Evolutionary conservation across 2,888 invertebrate species (phyloP).

Genomic region (Oxyscelio sp.): DNA sequence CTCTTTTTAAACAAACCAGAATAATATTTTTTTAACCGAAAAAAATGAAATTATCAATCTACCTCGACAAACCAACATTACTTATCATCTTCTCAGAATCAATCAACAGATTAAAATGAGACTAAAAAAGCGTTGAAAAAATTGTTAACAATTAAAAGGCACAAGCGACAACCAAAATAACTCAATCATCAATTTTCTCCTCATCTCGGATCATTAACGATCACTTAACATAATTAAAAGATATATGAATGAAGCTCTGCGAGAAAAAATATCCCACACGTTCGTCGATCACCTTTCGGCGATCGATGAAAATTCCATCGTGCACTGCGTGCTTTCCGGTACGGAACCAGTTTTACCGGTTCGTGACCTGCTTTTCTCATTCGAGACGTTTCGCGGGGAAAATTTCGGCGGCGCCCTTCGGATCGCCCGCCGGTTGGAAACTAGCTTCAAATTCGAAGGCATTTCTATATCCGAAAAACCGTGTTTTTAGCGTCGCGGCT

Average conservation of each 20-base stretch:
- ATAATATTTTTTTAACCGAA: no score
- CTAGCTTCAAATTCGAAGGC: not conserved
- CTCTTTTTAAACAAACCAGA: no score
- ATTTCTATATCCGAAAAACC: no score
- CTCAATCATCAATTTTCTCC: no score
- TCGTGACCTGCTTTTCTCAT: slow-evolving; percentile 40
- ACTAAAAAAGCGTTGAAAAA: no score
- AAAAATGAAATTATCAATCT: no score
- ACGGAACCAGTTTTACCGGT: slow-evolving; percentile 69
- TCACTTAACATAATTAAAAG: not conserved
- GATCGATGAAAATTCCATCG: slow-evolving; percentile 56
- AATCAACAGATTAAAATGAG: no score
- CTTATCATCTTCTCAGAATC: no score
- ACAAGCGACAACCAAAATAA: no score
- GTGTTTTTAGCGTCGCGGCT: no score
- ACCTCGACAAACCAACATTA: no score
- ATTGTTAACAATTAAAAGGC: no score
- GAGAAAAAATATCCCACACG: not conserved
- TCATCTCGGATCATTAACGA: not conserved
- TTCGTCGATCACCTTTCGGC: not conserved
- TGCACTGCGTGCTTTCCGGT: slow-evolving; percentile 49
- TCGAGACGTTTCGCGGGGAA: slow-evolving; percentile 20
- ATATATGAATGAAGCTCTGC: not conserved
- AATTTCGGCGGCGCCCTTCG: slow-evolving; percentile 22
- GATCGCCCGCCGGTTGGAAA: not conserved